Base-by-base conservation (phyloP, 2,797 vertebrate species). In the Labeo calbasu region DNA sequence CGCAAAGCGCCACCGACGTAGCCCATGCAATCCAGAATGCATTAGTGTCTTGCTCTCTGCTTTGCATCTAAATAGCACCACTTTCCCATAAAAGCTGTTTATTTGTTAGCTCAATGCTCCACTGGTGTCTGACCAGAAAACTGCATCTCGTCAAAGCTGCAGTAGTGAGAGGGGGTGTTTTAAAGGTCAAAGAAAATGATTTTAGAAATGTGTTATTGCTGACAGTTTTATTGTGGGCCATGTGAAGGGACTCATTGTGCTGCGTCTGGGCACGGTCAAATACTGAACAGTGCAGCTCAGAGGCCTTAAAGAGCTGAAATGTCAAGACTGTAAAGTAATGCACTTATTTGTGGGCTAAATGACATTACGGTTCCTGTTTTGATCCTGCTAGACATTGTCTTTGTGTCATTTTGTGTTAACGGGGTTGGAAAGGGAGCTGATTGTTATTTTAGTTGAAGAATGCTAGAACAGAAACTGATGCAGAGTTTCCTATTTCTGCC, bases 301-400 rank as follows among this genome's bases (percentile, higher is more conserved):
- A 92, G 90, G 93, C 91, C 82, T 89, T 92, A 88, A 83, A 88
- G 63, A 19, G 85, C 87, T 83, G 89, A 91, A 93, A 93, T 92
- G 92, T 93, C 93, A 93, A 75, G 68, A 86, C 90, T 88, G 88
- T 90, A 91, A 92, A 93, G 93, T 91, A 89, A 89, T 79, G 83
- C 28, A 69, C 78, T 87, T 86, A 85, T 89, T 91, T 91, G 88
- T 91, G 88, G 86, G 70, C 80, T 82, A 76, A 86, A 90, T 84
- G 85, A 88, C 88, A 89, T 90, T 82, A 89, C 84, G 79, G 88
- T 93, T 93, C 90, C 88, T 88, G 93, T 91, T 93, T 91, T 89
- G 85, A 85, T 91, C 61, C 36, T 82, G 65, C 48, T 87, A 80
- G 77, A 81, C 81, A 80, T 86, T 81, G 82, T 89, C 81, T 89